Evolutionary conservation across 2,113 vertebrate species (phyloP).

Genomic region (Corydoras maculifer): DNA sequence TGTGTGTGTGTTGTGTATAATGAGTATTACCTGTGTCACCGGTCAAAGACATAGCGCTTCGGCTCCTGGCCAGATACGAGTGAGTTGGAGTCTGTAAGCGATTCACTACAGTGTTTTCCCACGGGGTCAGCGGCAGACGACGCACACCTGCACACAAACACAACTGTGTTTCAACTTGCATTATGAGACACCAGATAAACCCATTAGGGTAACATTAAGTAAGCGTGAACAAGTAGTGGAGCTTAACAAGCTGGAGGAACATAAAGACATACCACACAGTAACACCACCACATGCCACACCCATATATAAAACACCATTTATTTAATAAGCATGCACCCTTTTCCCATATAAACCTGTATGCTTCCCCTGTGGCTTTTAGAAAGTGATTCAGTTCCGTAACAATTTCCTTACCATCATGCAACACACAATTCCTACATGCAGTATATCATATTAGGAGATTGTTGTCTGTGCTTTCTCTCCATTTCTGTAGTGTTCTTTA

Average conservation of each 20-base stretch:
- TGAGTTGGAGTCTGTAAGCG: conserved; percentile 94
- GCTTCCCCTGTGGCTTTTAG: no score
- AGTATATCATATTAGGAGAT: no score
- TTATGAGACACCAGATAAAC: background rate
- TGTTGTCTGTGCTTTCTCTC: no score
- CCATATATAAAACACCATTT: background rate
- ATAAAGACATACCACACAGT: background rate
- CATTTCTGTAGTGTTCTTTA: no score
- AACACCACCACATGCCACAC: background rate
- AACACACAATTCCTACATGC: no score
- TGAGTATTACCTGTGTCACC: conserved; percentile 82
- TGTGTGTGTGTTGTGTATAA: background rate
- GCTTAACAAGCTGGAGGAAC: background rate
- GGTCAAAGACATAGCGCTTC: conserved; percentile 85
- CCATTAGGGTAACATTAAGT: background rate
- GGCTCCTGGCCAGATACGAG: conserved; percentile 93
- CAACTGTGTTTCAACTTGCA: conserved; percentile 6
- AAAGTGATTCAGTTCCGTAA: no score
- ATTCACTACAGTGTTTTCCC: conserved; percentile 89
- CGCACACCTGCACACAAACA: conserved; percentile 67
- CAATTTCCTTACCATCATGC: no score
- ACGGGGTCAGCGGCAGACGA: conserved; percentile 81
- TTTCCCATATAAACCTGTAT: no score
- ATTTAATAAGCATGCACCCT: background rate
- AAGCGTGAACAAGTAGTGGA: background rate